These are phyloP conservation scores for Seriola aureovittata DNA, from an alignment of 2,113 vertebrate species.

Conservation along the genomic window DNA sequence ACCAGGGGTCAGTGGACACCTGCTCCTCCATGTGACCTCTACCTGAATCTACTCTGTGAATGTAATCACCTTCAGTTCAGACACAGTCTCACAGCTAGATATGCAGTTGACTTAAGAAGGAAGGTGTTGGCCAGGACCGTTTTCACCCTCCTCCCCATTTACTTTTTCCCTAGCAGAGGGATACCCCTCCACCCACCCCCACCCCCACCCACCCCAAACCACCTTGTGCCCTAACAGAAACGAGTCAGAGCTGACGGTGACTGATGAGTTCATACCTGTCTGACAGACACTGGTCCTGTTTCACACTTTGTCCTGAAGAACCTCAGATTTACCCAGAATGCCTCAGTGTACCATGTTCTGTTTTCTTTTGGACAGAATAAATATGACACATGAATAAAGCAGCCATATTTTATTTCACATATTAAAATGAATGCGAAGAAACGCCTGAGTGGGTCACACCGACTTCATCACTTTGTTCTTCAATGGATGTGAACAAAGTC, in stretches of 20 bases:
- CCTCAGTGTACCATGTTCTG: conserved; percentile 55
- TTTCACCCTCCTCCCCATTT: neutral
- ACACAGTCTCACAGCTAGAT: too few relatives aligned
- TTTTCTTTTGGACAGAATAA: conserved; percentile 71
- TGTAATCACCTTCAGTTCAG: too few relatives aligned
- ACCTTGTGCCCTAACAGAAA: conserved; percentile 6
- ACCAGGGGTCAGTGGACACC: too few relatives aligned
- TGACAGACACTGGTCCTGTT: conserved; percentile 23
- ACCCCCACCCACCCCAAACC: neutral
- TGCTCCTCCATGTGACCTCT: too few relatives aligned
- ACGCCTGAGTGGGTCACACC: too few relatives aligned
- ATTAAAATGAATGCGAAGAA: too few relatives aligned
- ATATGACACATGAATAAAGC: conserved; percentile 38
- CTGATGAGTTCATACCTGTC: neutral
- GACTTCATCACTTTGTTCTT: too few relatives aligned
- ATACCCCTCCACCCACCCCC: neutral
- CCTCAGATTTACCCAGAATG: conserved; percentile 65
- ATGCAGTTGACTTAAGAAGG: too few relatives aligned
- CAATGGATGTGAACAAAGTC: too few relatives aligned
- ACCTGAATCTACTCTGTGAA: too few relatives aligned
- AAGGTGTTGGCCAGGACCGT: neutral
- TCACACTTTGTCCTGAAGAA: conserved; percentile 45
- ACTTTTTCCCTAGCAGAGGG: neutral
- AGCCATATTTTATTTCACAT: conserved; percentile 36
- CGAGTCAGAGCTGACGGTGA: neutral